These are phyloP conservation scores for Alces alces DNA, from an alignment of 2,113 vertebrate species.

Conservation along the genomic window DNA sequence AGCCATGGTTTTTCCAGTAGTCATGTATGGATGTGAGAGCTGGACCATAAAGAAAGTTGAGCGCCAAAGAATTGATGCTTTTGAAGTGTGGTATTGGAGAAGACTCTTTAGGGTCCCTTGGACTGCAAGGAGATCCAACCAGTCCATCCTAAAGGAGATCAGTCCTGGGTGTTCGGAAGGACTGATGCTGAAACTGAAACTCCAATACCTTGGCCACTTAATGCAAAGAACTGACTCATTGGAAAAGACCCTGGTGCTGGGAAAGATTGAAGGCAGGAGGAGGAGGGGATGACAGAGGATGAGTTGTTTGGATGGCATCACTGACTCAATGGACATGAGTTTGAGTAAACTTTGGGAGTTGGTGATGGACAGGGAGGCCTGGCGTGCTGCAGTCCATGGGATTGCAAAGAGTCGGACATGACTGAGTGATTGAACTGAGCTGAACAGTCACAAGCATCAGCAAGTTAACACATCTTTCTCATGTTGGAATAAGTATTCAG, in stretches of 20 bases:
- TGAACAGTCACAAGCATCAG: neutral
- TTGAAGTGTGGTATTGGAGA: neutral
- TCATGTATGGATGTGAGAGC: neutral
- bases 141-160: neutral
- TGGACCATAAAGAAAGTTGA: neutral
- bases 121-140: neutral
- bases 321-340: neutral
- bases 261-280: neutral
- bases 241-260: neutral
- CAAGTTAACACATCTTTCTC: neutral
- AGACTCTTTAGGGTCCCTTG: neutral
- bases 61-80: neutral
- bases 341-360: neutral
- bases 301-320: neutral
- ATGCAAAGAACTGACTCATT: neutral
- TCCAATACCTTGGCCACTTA: neutral
- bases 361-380: neutral
- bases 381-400: neutral
- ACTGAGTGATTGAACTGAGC: neutral
- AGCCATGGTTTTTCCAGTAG: neutral
- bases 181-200: neutral
- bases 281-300: neutral
- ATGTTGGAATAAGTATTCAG: neutral
- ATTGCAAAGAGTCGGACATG: accelerated
- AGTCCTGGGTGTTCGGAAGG: neutral